Evolutionary conservation across 2,797 vertebrate species (phyloP).

Genomic region (Spizella passerina): DNA sequence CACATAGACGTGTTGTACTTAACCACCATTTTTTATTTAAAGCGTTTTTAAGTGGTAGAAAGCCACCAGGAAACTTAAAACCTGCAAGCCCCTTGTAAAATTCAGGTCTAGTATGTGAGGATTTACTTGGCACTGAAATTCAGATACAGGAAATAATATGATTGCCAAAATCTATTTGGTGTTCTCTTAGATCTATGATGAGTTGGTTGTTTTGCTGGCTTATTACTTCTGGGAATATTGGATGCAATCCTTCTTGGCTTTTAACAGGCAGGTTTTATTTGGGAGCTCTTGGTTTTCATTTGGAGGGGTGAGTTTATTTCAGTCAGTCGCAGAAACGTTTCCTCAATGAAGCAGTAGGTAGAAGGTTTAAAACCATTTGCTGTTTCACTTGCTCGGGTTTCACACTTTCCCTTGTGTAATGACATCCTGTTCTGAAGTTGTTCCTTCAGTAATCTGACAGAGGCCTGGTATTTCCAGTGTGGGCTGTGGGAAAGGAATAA

Average conservation of each 20-base stretch:
- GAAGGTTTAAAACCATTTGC: constrained; percentile 27
- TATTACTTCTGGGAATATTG: background rate
- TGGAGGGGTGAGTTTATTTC: background rate
- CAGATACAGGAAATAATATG: background rate
- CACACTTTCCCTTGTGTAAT: constrained; percentile 45
- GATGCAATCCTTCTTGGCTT: background rate
- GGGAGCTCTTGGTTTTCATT: background rate
- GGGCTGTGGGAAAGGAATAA: constrained; percentile 25
- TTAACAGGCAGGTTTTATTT: background rate
- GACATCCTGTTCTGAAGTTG: constrained; percentile 45
- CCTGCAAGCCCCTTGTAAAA: background rate
- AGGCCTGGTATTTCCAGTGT: constrained; percentile 34
- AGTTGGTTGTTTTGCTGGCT: background rate
- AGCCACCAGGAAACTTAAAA: background rate
- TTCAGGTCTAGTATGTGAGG: background rate
- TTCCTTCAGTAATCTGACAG: background rate
- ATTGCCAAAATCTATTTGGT: background rate
- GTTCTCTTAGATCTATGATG: background rate
- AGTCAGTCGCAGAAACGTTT: background rate
- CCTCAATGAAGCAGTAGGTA: background rate
- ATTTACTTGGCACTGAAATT: background rate
- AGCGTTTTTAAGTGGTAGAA: background rate
- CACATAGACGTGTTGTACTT: background rate
- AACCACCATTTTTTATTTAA: background rate
- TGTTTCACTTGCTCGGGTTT: constrained; percentile 25